phyloP scores from a whole-genome alignment of 2,113 vertebrate genomes.

The Lontra canadensis region DNA sequence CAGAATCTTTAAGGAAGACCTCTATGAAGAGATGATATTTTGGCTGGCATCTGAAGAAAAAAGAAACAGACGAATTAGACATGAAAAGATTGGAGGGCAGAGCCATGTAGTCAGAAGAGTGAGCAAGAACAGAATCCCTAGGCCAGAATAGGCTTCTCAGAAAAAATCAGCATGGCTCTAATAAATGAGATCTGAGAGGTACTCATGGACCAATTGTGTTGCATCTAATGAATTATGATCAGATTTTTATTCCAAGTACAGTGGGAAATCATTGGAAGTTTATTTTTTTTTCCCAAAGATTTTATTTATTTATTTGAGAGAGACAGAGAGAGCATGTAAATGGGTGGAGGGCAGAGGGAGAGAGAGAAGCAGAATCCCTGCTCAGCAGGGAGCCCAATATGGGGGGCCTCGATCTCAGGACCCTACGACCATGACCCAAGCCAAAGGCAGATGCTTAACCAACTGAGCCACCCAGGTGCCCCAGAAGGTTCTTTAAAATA shows the following conservation, averaged over 20 bases:
- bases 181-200: background rate
- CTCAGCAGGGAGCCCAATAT: too few relatives aligned
- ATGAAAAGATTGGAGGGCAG: background rate
- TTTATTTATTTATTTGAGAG: too few relatives aligned
- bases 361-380: too few relatives aligned
- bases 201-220: background rate
- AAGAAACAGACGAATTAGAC: background rate
- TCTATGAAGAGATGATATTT: background rate
- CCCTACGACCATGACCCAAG: too few relatives aligned
- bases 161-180: background rate
- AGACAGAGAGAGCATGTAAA: too few relatives aligned
- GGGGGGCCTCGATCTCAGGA: too few relatives aligned
- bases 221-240: background rate
- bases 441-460: too few relatives aligned
- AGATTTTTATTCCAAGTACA: background rate
- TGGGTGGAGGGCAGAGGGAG: too few relatives aligned
- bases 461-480: too few relatives aligned
- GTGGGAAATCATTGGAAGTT: background rate
- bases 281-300: too few relatives aligned
- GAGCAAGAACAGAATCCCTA: background rate
- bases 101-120: background rate
- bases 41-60: background rate
- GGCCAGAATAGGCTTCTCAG: background rate
- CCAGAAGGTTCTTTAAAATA: background rate
- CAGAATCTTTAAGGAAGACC: background rate